Conservation (phyloP, 1,140 invertebrate genomes). For the Onthophagus taurus region DNA sequence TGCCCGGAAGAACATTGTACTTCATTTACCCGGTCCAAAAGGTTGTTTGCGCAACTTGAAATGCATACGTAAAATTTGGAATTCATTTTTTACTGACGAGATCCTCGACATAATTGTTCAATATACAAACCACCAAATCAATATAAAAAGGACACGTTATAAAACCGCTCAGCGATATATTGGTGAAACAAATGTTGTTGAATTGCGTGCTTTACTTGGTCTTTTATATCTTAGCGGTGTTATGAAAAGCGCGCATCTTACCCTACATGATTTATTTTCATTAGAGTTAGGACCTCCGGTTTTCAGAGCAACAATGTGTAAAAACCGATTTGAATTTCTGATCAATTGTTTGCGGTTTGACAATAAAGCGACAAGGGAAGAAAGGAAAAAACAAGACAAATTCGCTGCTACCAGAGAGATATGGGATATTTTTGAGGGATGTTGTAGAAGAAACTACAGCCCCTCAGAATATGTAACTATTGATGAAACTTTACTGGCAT, state of each 20-base stretch:
- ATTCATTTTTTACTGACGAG: background rate
- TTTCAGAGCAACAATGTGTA: slow-evolving; percentile 6
- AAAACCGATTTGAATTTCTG: slow-evolving; percentile 9
- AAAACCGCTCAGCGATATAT: slow-evolving; percentile 5
- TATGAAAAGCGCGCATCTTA: background rate
- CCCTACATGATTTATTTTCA: background rate
- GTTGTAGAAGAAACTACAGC: slow-evolving; percentile 1
- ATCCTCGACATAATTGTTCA: background rate
- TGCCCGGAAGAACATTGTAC: slow-evolving; percentile 1
- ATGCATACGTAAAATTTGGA: background rate
- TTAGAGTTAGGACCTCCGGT: background rate
- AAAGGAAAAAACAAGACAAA: slow-evolving; percentile 1
- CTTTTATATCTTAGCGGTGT: slow-evolving; percentile 6
- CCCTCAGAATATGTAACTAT: slow-evolving; percentile 18
- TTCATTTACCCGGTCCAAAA: background rate
- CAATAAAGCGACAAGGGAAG: background rate
- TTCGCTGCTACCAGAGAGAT: background rate
- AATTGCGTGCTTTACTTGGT: slow-evolving; percentile 1
- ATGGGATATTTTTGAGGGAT: background rate
- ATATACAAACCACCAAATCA: slow-evolving; percentile 4
- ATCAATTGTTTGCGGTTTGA: slow-evolving; percentile 3
- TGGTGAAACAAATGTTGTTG: background rate
- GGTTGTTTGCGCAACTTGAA: slow-evolving; percentile 2
- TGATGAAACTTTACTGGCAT: slow-evolving; percentile 29
- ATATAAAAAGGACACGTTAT: background rate